Conservation (phyloP, 2,113 vertebrate genomes). For the Sminthopsis crassicaudata region DNA sequence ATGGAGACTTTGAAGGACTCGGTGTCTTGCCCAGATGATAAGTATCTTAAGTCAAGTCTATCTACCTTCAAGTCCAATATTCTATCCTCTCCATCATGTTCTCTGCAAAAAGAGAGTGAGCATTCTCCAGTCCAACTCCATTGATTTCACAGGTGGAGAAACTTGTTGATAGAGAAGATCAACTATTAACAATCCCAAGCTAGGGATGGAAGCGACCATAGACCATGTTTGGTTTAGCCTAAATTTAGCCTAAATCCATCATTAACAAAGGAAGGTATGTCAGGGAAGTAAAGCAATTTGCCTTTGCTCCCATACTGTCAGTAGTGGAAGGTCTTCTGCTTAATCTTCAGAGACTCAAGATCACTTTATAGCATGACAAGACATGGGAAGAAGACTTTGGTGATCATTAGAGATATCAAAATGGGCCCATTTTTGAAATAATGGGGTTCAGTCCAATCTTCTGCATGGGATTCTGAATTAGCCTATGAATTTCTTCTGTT, state of each 20-base stretch:
- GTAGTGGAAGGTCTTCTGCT: background rate
- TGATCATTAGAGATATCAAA: background rate
- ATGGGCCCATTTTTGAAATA: background rate
- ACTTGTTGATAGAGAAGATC: background rate
- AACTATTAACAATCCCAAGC: background rate
- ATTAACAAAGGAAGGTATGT: background rate
- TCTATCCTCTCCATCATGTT: no score
- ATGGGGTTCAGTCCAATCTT: background rate
- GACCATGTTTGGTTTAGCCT: no score
- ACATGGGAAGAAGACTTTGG: background rate
- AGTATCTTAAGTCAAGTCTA: background rate
- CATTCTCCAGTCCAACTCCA: background rate
- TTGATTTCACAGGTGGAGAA: background rate
- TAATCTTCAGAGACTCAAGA: background rate
- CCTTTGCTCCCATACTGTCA: background rate
- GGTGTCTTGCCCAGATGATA: background rate
- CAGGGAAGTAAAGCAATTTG: background rate
- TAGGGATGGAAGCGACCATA: background rate
- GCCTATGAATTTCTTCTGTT: background rate
- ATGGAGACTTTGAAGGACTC: background rate
- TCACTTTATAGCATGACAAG: background rate
- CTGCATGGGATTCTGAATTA: background rate
- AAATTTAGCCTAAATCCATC: background rate
- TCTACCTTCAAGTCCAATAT: background rate
- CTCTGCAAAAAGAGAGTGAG: background rate